Base-by-base conservation (phyloP, 2,797 vertebrate genomes). In the Crossoptilon crossoptilon region DNA sequence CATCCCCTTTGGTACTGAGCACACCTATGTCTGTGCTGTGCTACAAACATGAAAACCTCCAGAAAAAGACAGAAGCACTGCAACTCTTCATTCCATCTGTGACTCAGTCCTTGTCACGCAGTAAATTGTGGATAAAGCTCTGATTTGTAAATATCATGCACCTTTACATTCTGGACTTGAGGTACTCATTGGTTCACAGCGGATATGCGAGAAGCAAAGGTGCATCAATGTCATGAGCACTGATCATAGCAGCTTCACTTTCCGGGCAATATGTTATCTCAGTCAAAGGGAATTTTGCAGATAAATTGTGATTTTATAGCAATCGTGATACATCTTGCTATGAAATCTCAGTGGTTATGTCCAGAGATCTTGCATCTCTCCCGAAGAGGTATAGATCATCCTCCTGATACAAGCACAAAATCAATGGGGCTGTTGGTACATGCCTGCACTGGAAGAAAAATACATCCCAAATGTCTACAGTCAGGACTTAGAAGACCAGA, bases 331-430 rank as follows among this genome's bases (percentile, higher is more conserved):
- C 68, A 79, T 91, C 59, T 74, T 12, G 17, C 75, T 48, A 72
- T 69, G 88, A 95, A 96, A 83, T 80, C 81, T 91, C 74, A 76
- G 68, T 78, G 87, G 55, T 68, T 94, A 58, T 77, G 78, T 90
- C 81, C 46, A 71, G 73, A 94, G 87, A 87, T 62, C 62, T 74
- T 84, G 18, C 64, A 90, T 88, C 56, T 93, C 51, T 84, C 63
- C 75, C 86, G 17, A 92, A 92, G 75, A 80, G 48, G 60, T 76
- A 92, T 87, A 96, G 84, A 93, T 95, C 91, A 94, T 88, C 37
- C 73, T 91, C 43, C 49, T 88, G 73, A 92, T 91, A 83, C 29
- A 91, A 94, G 70, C 87, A 95, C 70, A 94, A 96, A 97, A 96
- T 96, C 96, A 94, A 94, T 96, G 71, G 68, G 71, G 48, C 68